Evolutionary conservation across 2,888 invertebrate species (phyloP), one percentile per base, ranked within the genome.

Genomic region (Lithodes maja): DNA sequence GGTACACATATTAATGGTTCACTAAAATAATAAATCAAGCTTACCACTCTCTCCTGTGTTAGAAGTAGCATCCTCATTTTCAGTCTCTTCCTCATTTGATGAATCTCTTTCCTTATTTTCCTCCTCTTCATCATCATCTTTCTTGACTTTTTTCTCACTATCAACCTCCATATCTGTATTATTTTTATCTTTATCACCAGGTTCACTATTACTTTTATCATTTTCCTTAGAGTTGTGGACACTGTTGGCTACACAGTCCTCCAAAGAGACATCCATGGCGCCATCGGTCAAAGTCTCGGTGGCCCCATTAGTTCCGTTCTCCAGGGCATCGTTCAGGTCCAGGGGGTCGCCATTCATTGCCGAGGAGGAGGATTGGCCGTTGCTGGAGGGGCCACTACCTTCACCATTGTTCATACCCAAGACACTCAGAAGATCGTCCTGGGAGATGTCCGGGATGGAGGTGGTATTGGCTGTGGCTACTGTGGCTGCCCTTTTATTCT

Each of bases 361-460:
- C 12, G 17, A 9, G 12, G 15, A 52, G 52, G 49, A n/a, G 71
- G 1, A n/a, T 3, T 69, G 50, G 9, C 15, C 54, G 50, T 33
- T 75, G 74, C 50, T 84, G 2, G 68, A 68, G n/a, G 71, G 69
- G 49, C 61, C 50, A 15, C 61, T 61, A 50, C 54, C 33, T 55
- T 15, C 54, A 55, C 52, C 80, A 3, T 52, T 15, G 50, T 55
- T 82, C n/a, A 86, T 77, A 50, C 86, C 86, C 12, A 86, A 53
- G 1, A 75, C 81, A 75, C n/a, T 86, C n/a, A 86, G 79, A n/a
- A 86, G 82, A n/a, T 86, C 86, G 15, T 82, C 77, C 53, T 86
- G 82, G 17, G 86, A 77, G 50, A 86, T 15, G 12, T 12, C 49
- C 12, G n/a, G 69, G 15, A 75, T 75, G 7, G 53, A 50, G 12